These are phyloP conservation scores for Drosophila diplacantha DNA, from an alignment of 2,888 invertebrate species.

Conservation along the genomic window DNA sequence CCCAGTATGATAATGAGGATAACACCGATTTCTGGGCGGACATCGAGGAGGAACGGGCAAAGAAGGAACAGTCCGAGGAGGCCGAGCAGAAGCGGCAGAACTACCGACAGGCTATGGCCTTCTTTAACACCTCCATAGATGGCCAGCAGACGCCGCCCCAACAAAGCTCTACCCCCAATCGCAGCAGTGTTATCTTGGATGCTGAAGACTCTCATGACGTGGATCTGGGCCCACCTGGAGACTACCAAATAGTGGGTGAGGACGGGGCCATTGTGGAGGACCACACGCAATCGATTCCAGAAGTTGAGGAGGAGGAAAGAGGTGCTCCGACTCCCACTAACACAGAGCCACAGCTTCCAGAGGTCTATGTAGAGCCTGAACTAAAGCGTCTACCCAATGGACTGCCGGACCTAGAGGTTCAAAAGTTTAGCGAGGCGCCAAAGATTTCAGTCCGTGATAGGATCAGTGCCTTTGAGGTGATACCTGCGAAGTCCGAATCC, in stretches of 20 bases:
- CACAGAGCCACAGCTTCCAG: conserved; percentile 47
- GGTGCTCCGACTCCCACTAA: conserved; percentile 66
- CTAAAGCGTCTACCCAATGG: conserved; percentile 56
- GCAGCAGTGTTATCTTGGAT: conserved; percentile 52
- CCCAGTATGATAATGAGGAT: conserved; percentile 27
- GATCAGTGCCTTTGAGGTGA: conserved; percentile 74
- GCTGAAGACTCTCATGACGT: conserved; percentile 32
- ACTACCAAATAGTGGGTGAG: conserved; percentile 51
- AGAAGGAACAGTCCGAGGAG: conserved; percentile 57
- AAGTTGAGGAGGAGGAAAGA: conserved; percentile 47
- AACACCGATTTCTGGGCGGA: conserved; percentile 67
- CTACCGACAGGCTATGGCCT: conserved; percentile 76
- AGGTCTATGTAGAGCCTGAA: conserved; percentile 57
- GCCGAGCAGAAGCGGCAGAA: conserved; percentile 73
- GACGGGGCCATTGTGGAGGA: conserved; percentile 44
- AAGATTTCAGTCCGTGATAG: conserved; percentile 76
- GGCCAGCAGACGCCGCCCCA: conserved; percentile 60
- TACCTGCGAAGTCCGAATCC: conserved; percentile 28
- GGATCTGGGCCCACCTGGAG: conserved; percentile 52
- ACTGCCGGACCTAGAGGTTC: conserved; percentile 66
- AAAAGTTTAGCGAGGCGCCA: conserved; percentile 55
- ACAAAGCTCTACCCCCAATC: conserved; percentile 42
- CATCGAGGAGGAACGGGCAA: conserved; percentile 50
- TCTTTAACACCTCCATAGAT: conserved; percentile 74
- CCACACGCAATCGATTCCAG: background rate